These are phyloP conservation scores for Chloromyia formosa DNA, from an alignment of 2,888 invertebrate species.

Conservation along the genomic window DNA sequence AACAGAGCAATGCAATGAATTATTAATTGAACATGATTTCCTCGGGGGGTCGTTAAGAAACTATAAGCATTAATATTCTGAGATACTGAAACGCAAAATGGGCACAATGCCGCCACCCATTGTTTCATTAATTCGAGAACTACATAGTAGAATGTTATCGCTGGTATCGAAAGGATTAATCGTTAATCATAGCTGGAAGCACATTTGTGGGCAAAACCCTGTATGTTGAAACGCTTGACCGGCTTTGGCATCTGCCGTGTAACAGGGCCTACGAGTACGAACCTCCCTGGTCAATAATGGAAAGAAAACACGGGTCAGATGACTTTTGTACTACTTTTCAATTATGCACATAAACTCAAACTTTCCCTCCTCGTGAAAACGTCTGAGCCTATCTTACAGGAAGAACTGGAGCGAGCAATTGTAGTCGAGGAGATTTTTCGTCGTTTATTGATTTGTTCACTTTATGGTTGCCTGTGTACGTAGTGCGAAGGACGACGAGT, in stretches of 20 bases:
- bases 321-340: neutral
- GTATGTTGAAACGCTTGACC: neutral
- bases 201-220: neutral
- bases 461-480: slow-evolving; percentile 11
- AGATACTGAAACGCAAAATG: no score
- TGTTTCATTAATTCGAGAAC: no score
- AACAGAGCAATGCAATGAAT: slow-evolving; percentile 27
- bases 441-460: slow-evolving; percentile 39
- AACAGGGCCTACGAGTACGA: neutral
- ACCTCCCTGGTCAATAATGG: no score
- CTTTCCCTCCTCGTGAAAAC: neutral
- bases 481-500: slow-evolving; percentile 3
- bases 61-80: neutral
- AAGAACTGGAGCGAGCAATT: neutral
- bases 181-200: slow-evolving; percentile 31
- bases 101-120: no score
- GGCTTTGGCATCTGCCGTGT: no score
- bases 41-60: slow-evolving; percentile 17
- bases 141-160: neutral
- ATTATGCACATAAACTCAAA: neutral
- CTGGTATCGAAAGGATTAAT: slow-evolving; percentile 1
- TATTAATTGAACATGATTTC: slow-evolving; percentile 34
- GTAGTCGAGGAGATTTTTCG: neutral
- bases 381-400: neutral
- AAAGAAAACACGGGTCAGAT: no score